These are phyloP conservation scores for Struthio camelus DNA, from an alignment of 2,113 vertebrate genomes.

Conservation along the genomic window DNA sequence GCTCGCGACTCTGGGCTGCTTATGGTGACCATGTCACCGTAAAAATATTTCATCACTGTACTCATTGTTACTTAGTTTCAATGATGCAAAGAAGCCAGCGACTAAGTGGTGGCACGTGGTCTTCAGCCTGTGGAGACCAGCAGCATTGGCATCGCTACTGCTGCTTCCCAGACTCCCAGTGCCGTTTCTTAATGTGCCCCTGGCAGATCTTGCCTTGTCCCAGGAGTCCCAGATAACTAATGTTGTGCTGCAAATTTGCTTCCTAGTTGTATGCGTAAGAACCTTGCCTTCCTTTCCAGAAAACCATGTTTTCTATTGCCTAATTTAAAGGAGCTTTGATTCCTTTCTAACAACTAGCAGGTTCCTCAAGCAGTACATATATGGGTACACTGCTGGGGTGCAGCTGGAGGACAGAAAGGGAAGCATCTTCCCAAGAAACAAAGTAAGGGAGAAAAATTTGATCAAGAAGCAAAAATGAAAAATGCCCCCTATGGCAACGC, in stretches of 20 bases:
- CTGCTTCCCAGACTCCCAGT: neutral
- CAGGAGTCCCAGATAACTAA: neutral
- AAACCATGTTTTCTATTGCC: neutral
- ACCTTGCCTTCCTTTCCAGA: neutral
- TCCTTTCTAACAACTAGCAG: neutral
- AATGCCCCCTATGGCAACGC: neutral
- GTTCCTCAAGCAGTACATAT: neutral
- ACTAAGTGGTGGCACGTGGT: neutral
- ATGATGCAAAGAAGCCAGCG: neutral
- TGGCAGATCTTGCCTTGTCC: neutral
- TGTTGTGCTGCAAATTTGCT: neutral
- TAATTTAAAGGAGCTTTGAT: neutral
- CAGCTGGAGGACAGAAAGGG: neutral
- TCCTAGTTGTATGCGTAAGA: fast-evolving
- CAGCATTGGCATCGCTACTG: fast-evolving
- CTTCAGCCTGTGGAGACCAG: neutral
- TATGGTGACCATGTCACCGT: neutral
- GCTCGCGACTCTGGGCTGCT: neutral
- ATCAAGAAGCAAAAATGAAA: neutral
- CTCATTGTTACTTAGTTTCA: neutral
- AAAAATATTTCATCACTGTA: neutral
- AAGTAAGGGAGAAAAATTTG: neutral
- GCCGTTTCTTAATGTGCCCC: neutral
- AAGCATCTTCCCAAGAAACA: neutral
- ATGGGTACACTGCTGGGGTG: neutral